These are phyloP conservation scores for Mechanitis mazaeus DNA, from an alignment of 2,888 invertebrate species.

Conservation along the genomic window DNA sequence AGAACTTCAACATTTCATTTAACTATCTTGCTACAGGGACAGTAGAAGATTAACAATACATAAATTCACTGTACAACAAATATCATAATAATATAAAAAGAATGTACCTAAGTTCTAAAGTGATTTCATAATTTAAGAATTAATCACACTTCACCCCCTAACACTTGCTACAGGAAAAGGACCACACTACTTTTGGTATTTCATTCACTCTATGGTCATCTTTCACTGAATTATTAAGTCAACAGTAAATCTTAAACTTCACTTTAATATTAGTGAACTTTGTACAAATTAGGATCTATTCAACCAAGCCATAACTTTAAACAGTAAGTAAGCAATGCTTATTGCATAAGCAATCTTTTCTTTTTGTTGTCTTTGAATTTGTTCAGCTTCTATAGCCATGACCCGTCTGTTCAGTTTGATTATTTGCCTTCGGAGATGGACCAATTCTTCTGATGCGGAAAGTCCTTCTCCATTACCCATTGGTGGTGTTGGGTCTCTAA, in stretches of 20 bases:
- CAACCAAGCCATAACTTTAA: constrained; percentile 91
- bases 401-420: constrained; percentile 91
- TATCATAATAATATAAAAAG: constrained; percentile 50
- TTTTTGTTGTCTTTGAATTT: constrained; percentile 87
- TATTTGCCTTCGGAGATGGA: constrained; percentile 89
- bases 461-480: constrained; percentile 80
- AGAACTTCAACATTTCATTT: constrained; percentile 57
- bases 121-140: constrained; percentile 43
- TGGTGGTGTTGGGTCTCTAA: constrained; percentile 82
- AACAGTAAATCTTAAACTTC: constrained; percentile 57
- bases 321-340: constrained; percentile 89
- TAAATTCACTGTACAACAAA: constrained; percentile 57
- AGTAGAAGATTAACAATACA: constrained; percentile 31
- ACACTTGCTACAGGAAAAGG: constrained; percentile 15
- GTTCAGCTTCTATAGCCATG: constrained; percentile 90
- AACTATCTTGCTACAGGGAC: constrained; percentile 36
- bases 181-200: constrained; percentile 17
- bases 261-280: constrained; percentile 54
- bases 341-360: constrained; percentile 91
- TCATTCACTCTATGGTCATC: constrained; percentile 18
- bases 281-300: constrained; percentile 62
- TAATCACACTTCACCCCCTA: constrained; percentile 42
- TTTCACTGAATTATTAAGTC: constrained; percentile 45
- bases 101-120: constrained; percentile 64
- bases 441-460: constrained; percentile 85